These are phyloP conservation scores for Virgularia gustaviana DNA, from an alignment of 92 coral and sea anemone species.

Conservation along the genomic window DNA sequence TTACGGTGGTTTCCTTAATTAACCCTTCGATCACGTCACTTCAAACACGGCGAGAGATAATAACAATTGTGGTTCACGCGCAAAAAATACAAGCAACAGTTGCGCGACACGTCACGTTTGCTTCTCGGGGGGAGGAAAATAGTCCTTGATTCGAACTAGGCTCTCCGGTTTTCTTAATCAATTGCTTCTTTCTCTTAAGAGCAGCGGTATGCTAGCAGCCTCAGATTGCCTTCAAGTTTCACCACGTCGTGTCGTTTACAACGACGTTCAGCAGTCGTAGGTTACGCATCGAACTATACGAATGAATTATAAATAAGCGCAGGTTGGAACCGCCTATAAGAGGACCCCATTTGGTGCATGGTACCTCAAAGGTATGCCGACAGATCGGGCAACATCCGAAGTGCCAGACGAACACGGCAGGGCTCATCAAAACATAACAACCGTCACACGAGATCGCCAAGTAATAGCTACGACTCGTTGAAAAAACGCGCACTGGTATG, in stretches of 20 bases:
- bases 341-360: constrained; percentile 38
- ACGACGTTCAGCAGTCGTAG: no score
- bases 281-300: no score
- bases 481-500: neutral
- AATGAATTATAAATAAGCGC: constrained; percentile 31
- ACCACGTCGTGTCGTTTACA: no score
- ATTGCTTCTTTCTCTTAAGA: no score
- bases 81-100: neutral
- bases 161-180: no score
- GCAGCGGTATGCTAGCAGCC: no score
- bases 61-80: neutral
- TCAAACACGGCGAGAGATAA: constrained; percentile 21
- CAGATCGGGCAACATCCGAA: constrained; percentile 46
- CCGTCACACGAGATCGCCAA: constrained; percentile 29
- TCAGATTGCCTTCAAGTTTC: no score
- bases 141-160: no score
- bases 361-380: constrained; percentile 34
- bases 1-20: constrained; percentile 37
- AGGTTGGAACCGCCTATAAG: constrained; percentile 38
- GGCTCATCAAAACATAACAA: constrained; percentile 19
- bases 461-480: neutral
- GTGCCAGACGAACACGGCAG: constrained; percentile 43
- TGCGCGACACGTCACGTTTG: no score
- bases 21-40: constrained; percentile 35
- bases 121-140: no score